Evolutionary conservation across 2,888 invertebrate genomes (phyloP).

Genomic region (Ethmia dodecea): DNA sequence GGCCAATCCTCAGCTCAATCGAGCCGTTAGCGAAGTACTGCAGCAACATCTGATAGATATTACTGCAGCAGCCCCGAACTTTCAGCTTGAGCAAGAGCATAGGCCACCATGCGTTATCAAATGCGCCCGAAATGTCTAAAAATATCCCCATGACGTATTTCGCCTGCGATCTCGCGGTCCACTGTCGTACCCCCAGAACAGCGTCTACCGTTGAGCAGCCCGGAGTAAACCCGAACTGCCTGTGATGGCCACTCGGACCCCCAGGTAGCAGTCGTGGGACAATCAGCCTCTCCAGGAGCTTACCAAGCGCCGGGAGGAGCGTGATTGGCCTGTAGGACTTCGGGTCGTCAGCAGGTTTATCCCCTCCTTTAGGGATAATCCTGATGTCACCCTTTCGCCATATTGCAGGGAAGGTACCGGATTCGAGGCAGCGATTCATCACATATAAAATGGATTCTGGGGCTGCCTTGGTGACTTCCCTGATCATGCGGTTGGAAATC

Average conservation of each 20-base stretch:
- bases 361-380: background rate
- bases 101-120: background rate
- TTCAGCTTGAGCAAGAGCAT: conserved; percentile 22
- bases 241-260: background rate
- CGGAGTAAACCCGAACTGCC: background rate
- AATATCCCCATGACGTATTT: conserved; percentile 25
- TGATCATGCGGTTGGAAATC: too few relatives aligned
- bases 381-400: background rate
- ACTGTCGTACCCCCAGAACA: background rate
- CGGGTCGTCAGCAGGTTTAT: background rate
- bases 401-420: background rate
- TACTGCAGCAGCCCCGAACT: conserved; percentile 18
- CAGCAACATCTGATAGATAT: conserved; percentile 24
- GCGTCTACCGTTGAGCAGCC: background rate
- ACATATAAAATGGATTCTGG: background rate
- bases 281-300: background rate
- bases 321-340: background rate
- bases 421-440: too few relatives aligned
- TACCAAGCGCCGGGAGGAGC: background rate
- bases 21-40: conserved; percentile 22
- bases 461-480: too few relatives aligned
- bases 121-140: conserved; percentile 27
- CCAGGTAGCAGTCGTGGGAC: background rate
- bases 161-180: background rate
- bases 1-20: conserved; percentile 18